Base-by-base conservation (phyloP, 1,140 invertebrate species). In the Himalopsyche phryganea region DNA sequence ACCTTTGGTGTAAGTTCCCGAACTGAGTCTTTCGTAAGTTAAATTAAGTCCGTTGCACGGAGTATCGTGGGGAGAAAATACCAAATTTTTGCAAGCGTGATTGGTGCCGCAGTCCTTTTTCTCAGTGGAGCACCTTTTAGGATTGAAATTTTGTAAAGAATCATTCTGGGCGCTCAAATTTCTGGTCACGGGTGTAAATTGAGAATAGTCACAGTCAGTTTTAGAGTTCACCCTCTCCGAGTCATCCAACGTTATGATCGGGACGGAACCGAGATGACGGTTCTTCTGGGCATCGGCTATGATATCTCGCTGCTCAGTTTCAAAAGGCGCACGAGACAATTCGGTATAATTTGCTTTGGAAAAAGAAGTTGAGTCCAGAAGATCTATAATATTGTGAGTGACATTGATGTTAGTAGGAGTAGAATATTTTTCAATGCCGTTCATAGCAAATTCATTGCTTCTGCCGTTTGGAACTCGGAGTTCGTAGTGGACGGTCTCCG, bases 61-160 rank as follows among this genome's bases (percentile, higher is more conserved):
- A 42, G 69, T 73, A 18, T 76, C 70, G 18, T 70, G 62, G 7
- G 73, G 57, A 23, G 54, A 57, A 45, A 42, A 50, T n/a, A 46
- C 18, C 13, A 69, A 70, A 33, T 76, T 73, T 60, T 70, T 41
- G 20, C 56, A 50, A n/a, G 48, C 36, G 1, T 20, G 38, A n/a
- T 57, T 42, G 17, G 6, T 68, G 3, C 69, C 67, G 9, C 69
- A 48, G 11, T 67, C 47, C 65, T 79, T 79, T 48, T 66, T 68
- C 65, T 79, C 76, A 5, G 75, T 79, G 4, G 76, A 79, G 64
- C 70, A 76, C 65, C 73, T 68, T 67, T 71, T 72, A 2, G 76
- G 75, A 45, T 72, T 71, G 56, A 79, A 79, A 6, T 38, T 15
- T n/a, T 42, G 19, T 1, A 73, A 71, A 11, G 72, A 66, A 35